phyloP scores from a whole-genome alignment of 2,113 vertebrate genomes.

The Megaptera novaeangliae region DNA sequence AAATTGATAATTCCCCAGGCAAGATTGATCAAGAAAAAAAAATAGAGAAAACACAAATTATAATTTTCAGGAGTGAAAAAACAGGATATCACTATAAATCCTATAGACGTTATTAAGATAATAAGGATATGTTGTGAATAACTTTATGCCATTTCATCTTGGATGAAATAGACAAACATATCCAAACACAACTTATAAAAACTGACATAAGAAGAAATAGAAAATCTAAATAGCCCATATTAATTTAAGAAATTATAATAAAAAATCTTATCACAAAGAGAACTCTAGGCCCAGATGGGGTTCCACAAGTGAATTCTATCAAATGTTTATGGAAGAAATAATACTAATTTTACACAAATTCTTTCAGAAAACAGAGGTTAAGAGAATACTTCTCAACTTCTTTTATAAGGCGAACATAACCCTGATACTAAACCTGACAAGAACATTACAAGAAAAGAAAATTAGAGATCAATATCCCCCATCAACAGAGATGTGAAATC shows the following conservation, averaged over 20 bases:
- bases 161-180: background rate
- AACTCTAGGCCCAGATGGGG: background rate
- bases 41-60: background rate
- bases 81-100: background rate
- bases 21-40: conserved; percentile 1
- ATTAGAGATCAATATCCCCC: background rate
- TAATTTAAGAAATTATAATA: background rate
- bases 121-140: background rate
- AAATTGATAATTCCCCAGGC: background rate
- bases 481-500: background rate
- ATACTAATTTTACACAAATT: background rate
- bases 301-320: background rate
- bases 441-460: background rate
- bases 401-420: background rate
- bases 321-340: background rate
- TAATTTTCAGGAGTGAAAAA: background rate
- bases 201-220: background rate
- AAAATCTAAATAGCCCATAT: background rate
- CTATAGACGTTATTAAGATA: background rate
- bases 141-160: background rate
- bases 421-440: background rate
- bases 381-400: background rate
- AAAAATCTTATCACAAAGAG: background rate
- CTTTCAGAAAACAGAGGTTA: background rate
- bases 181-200: conserved; percentile 10